phyloP scores from a whole-genome alignment of 2,888 invertebrate species.

The Tholera decimalis region DNA sequence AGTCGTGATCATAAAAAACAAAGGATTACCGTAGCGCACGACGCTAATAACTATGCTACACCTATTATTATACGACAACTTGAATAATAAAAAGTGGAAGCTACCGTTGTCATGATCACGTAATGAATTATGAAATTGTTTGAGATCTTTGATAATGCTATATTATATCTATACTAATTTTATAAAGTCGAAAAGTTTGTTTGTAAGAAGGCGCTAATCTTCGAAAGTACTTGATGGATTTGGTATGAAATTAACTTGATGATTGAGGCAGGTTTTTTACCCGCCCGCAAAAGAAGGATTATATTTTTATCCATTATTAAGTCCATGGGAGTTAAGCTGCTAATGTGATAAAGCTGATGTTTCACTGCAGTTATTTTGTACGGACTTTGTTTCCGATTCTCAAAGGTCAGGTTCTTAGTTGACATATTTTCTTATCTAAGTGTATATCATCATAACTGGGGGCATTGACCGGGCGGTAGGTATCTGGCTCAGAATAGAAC shows the following conservation, averaged over 20 bases:
- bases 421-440: slow-evolving; percentile 33
- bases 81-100: slow-evolving; percentile 56
- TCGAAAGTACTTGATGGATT: too few species aligned
- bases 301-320: too few species aligned
- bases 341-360: slow-evolving; percentile 2
- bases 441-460: slow-evolving; percentile 33
- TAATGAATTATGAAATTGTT: slow-evolving; percentile 39
- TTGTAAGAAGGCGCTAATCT: too few species aligned
- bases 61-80: slow-evolving; percentile 56
- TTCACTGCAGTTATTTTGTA: slow-evolving; percentile 4
- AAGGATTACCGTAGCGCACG: slow-evolving; percentile 67
- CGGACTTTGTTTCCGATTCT: too few species aligned
- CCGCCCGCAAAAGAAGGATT: too few species aligned
- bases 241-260: too few species aligned
- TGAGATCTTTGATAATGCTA: slow-evolving; percentile 2
- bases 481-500: slow-evolving; percentile 40
- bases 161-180: too few species aligned
- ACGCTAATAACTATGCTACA: slow-evolving; percentile 59
- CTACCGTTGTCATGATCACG: slow-evolving; percentile 51
- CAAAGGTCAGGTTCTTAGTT: slow-evolving; percentile 16
- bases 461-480: slow-evolving; percentile 35
- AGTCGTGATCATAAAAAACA: slow-evolving; percentile 69
- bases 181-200: too few species aligned
- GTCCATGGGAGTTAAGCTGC: too few species aligned
- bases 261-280: too few species aligned